phyloP scores from a whole-genome alignment of 2,797 vertebrate species.

The Urosaurus nigricauda region DNA sequence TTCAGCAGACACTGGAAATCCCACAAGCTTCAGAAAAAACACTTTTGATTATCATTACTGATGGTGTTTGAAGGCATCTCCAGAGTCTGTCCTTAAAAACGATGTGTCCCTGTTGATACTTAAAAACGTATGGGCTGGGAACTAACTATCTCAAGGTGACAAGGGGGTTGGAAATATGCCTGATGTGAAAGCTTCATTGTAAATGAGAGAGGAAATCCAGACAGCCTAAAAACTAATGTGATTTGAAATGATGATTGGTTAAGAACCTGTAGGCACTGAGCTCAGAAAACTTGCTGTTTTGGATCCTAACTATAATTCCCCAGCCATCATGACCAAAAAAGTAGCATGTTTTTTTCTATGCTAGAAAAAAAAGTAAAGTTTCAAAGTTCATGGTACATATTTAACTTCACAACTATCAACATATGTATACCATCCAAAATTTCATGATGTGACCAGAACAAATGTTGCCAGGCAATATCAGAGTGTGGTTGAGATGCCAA shows the following conservation, averaged over 20 bases:
- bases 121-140: constrained; percentile 75
- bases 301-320: background rate
- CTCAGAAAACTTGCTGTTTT: background rate
- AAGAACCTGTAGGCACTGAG: background rate
- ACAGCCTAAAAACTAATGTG: constrained; percentile 48
- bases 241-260: constrained; percentile 37
- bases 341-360: background rate
- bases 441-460: too few relatives aligned
- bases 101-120: constrained; percentile 69
- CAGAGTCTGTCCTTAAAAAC: constrained; percentile 72
- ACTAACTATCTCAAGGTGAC: constrained; percentile 61
- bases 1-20: constrained; percentile 66
- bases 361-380: background rate
- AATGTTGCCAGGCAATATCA: too few relatives aligned
- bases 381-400: too few relatives aligned
- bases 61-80: constrained; percentile 73
- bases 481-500: too few relatives aligned
- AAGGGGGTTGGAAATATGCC: constrained; percentile 60
- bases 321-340: background rate
- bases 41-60: constrained; percentile 73
- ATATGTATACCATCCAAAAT: too few relatives aligned
- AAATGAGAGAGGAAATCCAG: constrained; percentile 64
- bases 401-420: too few relatives aligned
- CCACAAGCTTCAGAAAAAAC: constrained; percentile 63
- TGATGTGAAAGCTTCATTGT: constrained; percentile 56